Base-by-base conservation (phyloP, 2,113 vertebrate species). In the Meleagris gallopavo region DNA sequence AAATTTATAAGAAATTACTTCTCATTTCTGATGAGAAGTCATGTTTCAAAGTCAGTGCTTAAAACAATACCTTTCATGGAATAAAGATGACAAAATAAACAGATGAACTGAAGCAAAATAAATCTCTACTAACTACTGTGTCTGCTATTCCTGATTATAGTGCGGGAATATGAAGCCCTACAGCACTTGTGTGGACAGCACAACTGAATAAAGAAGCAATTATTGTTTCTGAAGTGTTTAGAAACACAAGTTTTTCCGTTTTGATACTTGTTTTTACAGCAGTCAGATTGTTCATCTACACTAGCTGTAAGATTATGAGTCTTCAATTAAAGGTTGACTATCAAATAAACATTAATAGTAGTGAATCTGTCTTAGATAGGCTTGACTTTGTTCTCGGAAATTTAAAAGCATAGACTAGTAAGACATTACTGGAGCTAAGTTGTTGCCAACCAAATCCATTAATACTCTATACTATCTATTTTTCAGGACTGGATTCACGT, bases 371-470 rank as follows among this genome's bases (percentile, higher is more conserved):
- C 74, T 80, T 65, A 45, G 52, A 78, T 17, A 77, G 41, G 27
- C 17, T 80, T 84, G 83, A 78, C 73, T 90, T 93, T 1, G 1
- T 60, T 89, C 75, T 77, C 57, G 25, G 52, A 91, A 91, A 74
- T 78, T 43, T 78, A 86, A 64, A 78, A 74, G 38, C 41, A 21
- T 22, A 83, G 38, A 74, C 32, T 62, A 90, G 46, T 13, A 72
- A 82, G 91, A 90, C 12, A 62, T 41, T 91, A 58, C 20, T 71
- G 15, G 58, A 74, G 80, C 25, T 57, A 76, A 83, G n/a, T 29
- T 60, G 32, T n/a, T 36, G 36, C 15, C 46, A 95, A 92, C 13
- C 46, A 94, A 92, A 89, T 90, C 61, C 36, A 52, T 86, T 34
- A 46, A 85, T 64, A 79, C 32, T 41, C 80, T 69, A 79, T 46